Conservation (phyloP, 2,113 vertebrate genomes). For the Nothobranchius kuhntae region DNA sequence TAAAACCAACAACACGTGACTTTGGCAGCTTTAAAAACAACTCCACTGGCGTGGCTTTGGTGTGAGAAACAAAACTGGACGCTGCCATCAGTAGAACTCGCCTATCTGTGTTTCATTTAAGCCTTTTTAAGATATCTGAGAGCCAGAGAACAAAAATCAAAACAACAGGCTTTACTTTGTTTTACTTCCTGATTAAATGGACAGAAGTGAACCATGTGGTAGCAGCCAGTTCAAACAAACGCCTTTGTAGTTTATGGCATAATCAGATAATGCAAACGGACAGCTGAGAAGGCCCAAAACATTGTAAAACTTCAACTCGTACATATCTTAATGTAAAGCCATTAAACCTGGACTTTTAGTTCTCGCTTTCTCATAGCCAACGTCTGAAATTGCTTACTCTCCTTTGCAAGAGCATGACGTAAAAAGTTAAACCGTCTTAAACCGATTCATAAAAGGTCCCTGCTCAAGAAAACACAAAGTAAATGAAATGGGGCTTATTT, state of each 20-base stretch:
- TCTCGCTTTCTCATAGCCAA: not conserved
- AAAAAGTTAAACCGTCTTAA: not conserved
- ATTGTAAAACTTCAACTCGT: not conserved
- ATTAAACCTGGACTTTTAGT: not conserved
- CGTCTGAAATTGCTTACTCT: not conserved
- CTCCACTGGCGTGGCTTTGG: too few species aligned
- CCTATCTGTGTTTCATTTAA: not conserved
- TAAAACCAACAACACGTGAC: not conserved
- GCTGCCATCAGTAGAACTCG: not conserved
- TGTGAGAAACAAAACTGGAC: not conserved
- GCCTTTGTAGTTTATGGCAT: not conserved
- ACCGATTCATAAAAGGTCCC: not conserved
- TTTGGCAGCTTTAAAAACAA: not conserved
- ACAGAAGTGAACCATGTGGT: not conserved
- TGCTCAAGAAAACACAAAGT: conserved; percentile 10
- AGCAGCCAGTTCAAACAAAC: not conserved
- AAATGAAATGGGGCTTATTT: conserved; percentile 24
- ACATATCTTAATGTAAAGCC: too few species aligned
- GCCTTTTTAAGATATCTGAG: not conserved
- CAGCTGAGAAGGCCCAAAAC: not conserved
- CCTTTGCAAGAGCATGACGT: not conserved
- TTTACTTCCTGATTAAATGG: not conserved
- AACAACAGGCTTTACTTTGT: conserved; percentile 1
- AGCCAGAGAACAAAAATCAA: not conserved
- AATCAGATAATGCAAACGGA: not conserved